Base-by-base conservation (phyloP, 2,113 vertebrate species). In the Galbula dea region DNA sequence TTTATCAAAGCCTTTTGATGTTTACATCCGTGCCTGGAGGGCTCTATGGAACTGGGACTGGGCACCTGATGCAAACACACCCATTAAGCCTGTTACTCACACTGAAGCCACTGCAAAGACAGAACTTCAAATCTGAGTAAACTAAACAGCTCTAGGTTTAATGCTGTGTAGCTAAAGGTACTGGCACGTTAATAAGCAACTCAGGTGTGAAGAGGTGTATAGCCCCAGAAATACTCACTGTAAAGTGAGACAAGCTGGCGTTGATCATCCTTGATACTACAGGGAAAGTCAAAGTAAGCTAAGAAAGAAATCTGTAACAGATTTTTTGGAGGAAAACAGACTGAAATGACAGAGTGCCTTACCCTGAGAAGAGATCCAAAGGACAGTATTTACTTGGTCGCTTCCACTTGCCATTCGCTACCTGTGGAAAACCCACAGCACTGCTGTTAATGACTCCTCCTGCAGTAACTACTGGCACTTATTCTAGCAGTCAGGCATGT, bases 311-410 rank as follows among this genome's bases (percentile, higher is more conserved):
- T 24, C 43, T 11, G 9, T n/a, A 55, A 39, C 12, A 11, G 4
- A 1, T 6, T 11, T n/a, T 34, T 45, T 12, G 12, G 6, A 14
- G 45, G 34, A 83, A 37, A 1, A 21, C 41, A 11, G 13, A 65
- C 2, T 52, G 23, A 59, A 14, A 65, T 43, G 46, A 30, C n/a
- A 61, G 5, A 4, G 32, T 55, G 84, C 86, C 98, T 98, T 94
- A 99, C 99, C 99, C 99, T 94, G 99, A 99, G 98, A 99, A 99
- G 94, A 99, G 98, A 96, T 99, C 99, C 11, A 99, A 96, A 1
- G 99, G 99, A 92, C 99, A 99, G 63, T 99, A 99, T 96, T 98
- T 98, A 93, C 99, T 99, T 58, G 98, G 98, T 89, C 98, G 98
- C 96, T 99, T 99, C 99, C 99, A 99, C 89, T 99, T 99, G 69